Base-by-base conservation (phyloP, 1,140 invertebrate species). In the Holcopasites calliopsidis region DNA sequence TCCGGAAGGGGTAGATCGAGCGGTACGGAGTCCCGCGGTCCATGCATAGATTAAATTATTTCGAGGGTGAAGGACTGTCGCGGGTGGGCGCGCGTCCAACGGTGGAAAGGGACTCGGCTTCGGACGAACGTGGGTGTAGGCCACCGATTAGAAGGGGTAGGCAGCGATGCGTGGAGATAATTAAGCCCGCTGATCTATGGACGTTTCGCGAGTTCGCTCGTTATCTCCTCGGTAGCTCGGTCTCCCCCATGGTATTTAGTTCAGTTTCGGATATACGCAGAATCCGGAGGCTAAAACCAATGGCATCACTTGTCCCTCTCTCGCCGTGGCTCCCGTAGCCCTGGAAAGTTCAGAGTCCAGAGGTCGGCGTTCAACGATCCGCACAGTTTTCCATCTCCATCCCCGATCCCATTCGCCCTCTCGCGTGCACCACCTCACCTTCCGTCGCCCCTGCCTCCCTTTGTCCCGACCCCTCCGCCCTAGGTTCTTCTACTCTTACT, bases 191-290 rank as follows among this genome's bases (percentile, higher is more conserved):
- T 92, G 91, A 92, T 91, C 86, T 91, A 92, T 91, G 87, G 89
- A 77, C 89, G 82, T 90, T 92, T 92, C 90, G 90, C 91, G 90
- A 92, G 89, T 92, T 92, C 87, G 90, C 91, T 92, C 91, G 91
- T 92, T 92, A 92, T 92, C 91, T 92, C 90, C 89, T 88, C 88
- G 84, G 87, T 87, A 83, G 75, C 80, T 79, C 82, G 75, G 62
- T 60, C 80, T 85, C 84, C 82, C 87, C 86, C 86, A 77, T 84
- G 77, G 86, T 88, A 89, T 90, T 90, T 90, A 88, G 89, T 88
- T 90, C 83, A 88, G 89, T 91, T 90, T 90, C 84, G 86, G 85
- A 90, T 91, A 87, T 87, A 89, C 85, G 76, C 85, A 84, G 87
- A 88, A 87, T 88, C 85, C 83, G 76, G 80, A 79, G 84, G 85